Evolutionary conservation across 1,140 invertebrate genomes (phyloP).

Genomic region (Tetragonula clypearis): DNA sequence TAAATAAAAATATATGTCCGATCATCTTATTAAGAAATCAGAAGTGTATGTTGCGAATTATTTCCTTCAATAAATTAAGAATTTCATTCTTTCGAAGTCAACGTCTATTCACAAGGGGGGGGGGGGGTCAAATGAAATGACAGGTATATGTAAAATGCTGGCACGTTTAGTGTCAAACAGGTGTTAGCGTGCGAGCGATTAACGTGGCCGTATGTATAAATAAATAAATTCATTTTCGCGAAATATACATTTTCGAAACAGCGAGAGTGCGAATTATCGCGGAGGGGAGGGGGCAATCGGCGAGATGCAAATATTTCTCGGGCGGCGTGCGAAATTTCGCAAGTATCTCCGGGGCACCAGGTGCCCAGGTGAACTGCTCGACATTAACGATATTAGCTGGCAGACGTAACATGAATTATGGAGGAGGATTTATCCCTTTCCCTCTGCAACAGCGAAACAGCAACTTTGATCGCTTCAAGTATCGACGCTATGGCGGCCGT

Average conservation of each 20-base stretch:
- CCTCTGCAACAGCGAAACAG: neutral
- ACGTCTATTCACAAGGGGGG: too few relatives aligned
- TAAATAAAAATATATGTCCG: too few relatives aligned
- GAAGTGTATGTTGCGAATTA: too few relatives aligned
- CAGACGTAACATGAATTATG: conserved; percentile 52
- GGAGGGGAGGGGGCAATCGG: neutral
- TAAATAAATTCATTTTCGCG: too few relatives aligned
- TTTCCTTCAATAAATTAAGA: too few relatives aligned
- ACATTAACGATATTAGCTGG: conserved; percentile 59
- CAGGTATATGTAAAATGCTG: too few relatives aligned
- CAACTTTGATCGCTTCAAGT: conserved; percentile 6
- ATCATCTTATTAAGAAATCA: too few relatives aligned
- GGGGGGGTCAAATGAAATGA: too few relatives aligned
- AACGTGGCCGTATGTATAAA: too few relatives aligned
- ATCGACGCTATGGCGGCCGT: neutral
- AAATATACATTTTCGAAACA: neutral
- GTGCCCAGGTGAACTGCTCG: conserved; percentile 15
- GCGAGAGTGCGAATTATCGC: neutral
- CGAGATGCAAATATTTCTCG: neutral
- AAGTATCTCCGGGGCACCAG: conserved; percentile 38
- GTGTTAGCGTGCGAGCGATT: too few relatives aligned
- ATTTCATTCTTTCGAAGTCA: too few relatives aligned
- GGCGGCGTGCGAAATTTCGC: neutral
- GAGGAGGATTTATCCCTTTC: conserved; percentile 27
- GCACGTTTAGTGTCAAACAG: too few relatives aligned